These are phyloP conservation scores for Neuroterus valhalla DNA, from an alignment of 1,140 invertebrate genomes.

Conservation along the genomic window DNA sequence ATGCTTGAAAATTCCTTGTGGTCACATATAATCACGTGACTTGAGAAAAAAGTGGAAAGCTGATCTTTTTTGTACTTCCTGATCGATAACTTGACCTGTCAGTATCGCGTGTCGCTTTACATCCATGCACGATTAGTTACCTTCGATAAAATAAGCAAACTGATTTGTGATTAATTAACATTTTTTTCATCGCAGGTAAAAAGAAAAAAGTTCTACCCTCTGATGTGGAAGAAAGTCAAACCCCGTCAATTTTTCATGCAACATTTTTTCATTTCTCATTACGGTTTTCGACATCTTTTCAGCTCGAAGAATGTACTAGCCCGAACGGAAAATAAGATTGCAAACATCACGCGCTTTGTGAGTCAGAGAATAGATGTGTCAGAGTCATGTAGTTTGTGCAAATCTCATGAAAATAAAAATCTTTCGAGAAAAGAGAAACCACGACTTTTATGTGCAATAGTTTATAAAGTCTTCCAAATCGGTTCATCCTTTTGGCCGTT, in stretches of 20 bases:
- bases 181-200: neutral
- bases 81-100: constrained; percentile 15
- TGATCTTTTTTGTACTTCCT: neutral
- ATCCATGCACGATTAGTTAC: constrained; percentile 22
- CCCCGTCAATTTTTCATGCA: neutral
- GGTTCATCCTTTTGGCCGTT: neutral
- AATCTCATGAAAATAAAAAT: neutral
- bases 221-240: neutral
- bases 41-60: neutral
- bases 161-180: constrained; percentile 19
- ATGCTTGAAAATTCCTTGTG: neutral
- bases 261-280: neutral
- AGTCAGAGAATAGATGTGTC: neutral
- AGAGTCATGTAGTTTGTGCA: neutral
- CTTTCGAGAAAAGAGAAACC: too few relatives aligned
- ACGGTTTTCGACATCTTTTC: neutral
- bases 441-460: too few relatives aligned
- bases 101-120: constrained; percentile 5
- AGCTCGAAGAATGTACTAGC: neutral
- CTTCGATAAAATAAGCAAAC: neutral
- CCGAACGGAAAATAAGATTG: neutral
- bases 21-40: neutral
- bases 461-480: neutral
- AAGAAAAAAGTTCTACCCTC: neutral
- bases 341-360: neutral